Percentiles rank a stretch among this genome's conserved stretches.
Conservation (phyloP, 1,140 invertebrate species). For the Antheraea pernyi region DNA sequence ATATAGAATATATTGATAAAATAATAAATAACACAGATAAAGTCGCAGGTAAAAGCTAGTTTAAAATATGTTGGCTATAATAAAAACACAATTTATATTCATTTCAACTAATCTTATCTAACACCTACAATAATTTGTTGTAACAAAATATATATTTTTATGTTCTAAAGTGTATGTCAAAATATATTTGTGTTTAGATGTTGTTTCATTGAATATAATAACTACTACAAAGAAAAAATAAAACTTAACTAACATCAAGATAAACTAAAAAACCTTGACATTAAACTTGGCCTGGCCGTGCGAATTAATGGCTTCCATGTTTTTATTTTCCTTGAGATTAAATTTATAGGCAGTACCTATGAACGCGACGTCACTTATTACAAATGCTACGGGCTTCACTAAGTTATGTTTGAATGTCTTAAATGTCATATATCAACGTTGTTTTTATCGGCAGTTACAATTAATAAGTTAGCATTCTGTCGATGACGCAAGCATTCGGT, state of each 20-base stretch:
- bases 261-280: constrained; percentile 76
- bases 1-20: too few species aligned
- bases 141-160: neutral
- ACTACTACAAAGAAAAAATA: constrained; percentile 66
- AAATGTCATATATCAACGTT: constrained; percentile 73
- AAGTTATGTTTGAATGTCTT: constrained; percentile 72
- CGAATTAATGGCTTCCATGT: constrained; percentile 78
- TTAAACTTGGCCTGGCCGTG: constrained; percentile 76
- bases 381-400: constrained; percentile 64
- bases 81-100: too few species aligned
- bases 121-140: neutral
- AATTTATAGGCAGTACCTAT: constrained; percentile 73
- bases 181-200: constrained; percentile 37
- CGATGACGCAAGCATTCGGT: constrained; percentile 45
- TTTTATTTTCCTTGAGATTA: constrained; percentile 79
- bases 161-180: constrained; percentile 13
- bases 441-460: constrained; percentile 55
- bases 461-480: constrained; percentile 59
- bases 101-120: neutral
- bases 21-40: too few species aligned
- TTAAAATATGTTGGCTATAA: too few species aligned
- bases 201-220: constrained; percentile 64
- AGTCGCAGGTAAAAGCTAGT: too few species aligned
- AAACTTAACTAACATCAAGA: constrained; percentile 75
- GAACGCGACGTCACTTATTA: constrained; percentile 67